Evolutionary conservation across 30 jellyfish, hydroid and myxozoan genomes (phyloP).

Genomic region (Hydractinia symbiolongicarpus): DNA sequence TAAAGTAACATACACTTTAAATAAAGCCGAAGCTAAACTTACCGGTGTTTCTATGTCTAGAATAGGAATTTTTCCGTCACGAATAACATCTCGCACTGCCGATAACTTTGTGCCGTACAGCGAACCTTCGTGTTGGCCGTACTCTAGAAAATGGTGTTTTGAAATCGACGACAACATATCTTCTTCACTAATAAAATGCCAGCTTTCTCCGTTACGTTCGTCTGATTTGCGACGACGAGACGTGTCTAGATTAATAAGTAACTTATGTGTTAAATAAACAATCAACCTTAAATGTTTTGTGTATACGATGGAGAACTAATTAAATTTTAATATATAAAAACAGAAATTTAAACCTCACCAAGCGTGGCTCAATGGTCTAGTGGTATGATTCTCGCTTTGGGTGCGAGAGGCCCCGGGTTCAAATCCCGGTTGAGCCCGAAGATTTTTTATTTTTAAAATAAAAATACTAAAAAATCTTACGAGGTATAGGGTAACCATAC

Average conservation of each 20-base stretch:
- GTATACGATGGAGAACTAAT: no score
- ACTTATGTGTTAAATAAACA: not conserved
- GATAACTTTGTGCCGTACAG: slow-evolving; percentile 76
- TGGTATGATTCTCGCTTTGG: no score
- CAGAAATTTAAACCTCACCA: no score
- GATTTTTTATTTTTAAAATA: no score
- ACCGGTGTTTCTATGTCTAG: slow-evolving; percentile 97
- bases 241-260: slow-evolving; percentile 39
- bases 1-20: not conserved
- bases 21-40: not conserved
- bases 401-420: no score
- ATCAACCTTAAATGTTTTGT: no score
- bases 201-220: slow-evolving; percentile 63
- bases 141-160: slow-evolving; percentile 65
- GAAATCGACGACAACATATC: slow-evolving; percentile 66
- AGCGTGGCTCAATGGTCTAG: no score
- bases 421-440: no score
- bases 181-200: slow-evolving; percentile 60
- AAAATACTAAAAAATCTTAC: slow-evolving; percentile 39
- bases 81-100: slow-evolving; percentile 64
- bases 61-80: slow-evolving; percentile 51
- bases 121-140: slow-evolving; percentile 79
- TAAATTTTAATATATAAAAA: no score
- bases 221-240: slow-evolving; percentile 46
- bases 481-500: slow-evolving; percentile 79